Evolutionary conservation across 2,113 vertebrate genomes (phyloP), one percentile per base, ranked within the genome.

Genomic region (Chaetodon trifascialis): DNA sequence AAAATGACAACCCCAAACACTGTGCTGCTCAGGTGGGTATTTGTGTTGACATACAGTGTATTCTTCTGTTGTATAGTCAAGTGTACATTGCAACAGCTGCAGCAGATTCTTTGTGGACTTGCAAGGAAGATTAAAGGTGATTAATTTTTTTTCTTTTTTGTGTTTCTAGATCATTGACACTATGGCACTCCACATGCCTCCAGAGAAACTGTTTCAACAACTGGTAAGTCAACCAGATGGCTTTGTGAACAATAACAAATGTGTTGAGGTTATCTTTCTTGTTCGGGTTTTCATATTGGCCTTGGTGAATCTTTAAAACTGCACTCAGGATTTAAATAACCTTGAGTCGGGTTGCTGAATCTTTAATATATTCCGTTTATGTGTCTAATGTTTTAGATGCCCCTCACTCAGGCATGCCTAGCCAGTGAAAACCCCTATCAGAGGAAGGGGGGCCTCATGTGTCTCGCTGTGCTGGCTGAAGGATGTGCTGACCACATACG

Each of bases 401-500:
- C 97, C 4, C 88, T 96, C 76, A 86, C 95, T 73, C 94, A 97
- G 69, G 86, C 93, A 5, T 96, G 95, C 51, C 94, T 98, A 47
- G 64, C 86, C 73, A 97, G 95, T 74, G 86, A 94, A 19, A 93
- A 91, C 55, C 96, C 96, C 0, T 97, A 97, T 74, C 93, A 97
- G 65, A 95, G 93, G 52, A 97, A 98, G 83, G 97, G 96, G 0
- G 97, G 96, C 2, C 94, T 98, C 40, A 94, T 97, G 95, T 96
- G 96, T 66, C 86, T 98, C n/a, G 97, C 97, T 0, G 96, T 98
- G 49, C 86, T 98, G 79, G 96, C 97, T 0, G 97, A 98, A 63
- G 97, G 97, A 78, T 97, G 97, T 80, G 96, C 97, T 0, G 97
- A 97, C 86, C 95, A 97, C 91, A 97, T 98, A 81, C 95, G 97